phyloP scores from a whole-genome alignment of 2,888 invertebrate species.

The Limnephilus marmoratus region DNA sequence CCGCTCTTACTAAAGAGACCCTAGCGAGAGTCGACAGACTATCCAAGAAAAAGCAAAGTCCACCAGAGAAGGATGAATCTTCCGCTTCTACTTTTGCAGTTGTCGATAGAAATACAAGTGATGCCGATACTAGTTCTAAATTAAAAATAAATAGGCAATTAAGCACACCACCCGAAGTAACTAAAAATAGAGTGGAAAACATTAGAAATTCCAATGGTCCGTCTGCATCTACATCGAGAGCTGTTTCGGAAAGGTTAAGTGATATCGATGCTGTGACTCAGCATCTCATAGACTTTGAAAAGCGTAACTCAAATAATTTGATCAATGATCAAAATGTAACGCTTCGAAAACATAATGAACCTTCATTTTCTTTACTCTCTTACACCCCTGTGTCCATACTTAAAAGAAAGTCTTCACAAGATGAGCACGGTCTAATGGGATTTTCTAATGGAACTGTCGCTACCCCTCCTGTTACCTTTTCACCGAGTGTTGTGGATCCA shows the following conservation, averaged over 20 bases:
- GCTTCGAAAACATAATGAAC: conserved; percentile 44
- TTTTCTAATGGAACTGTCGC: conserved; percentile 77
- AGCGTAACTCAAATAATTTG: conserved; percentile 76
- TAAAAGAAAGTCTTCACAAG: conserved; percentile 81
- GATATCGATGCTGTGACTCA: conserved; percentile 77
- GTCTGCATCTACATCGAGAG: conserved; percentile 71
- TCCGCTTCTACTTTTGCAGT: conserved; percentile 40
- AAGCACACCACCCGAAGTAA: conserved; percentile 66
- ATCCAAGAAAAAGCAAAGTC: conserved; percentile 67
- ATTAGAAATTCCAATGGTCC: conserved; percentile 31
- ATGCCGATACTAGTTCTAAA: conserved; percentile 28
- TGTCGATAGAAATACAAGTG: conserved; percentile 21
- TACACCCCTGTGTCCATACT: conserved; percentile 81
- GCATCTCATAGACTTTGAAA: conserved; percentile 78
- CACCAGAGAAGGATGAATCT: conserved; percentile 29
- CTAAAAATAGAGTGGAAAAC: conserved; percentile 24
- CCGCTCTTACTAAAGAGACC: conserved; percentile 75
- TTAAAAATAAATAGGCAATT: conserved; percentile 68
- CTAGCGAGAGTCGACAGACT: conserved; percentile 75
- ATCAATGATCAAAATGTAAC: conserved; percentile 70
- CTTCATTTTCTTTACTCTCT: conserved; percentile 68
- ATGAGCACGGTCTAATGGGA: conserved; percentile 74
- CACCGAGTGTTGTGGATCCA: conserved; percentile 84
- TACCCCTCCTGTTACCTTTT: conserved; percentile 88
- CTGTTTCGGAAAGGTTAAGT: conserved; percentile 74